phyloP scores from a whole-genome alignment of 2,888 invertebrate species.

The Athripsodes cinereus region DNA sequence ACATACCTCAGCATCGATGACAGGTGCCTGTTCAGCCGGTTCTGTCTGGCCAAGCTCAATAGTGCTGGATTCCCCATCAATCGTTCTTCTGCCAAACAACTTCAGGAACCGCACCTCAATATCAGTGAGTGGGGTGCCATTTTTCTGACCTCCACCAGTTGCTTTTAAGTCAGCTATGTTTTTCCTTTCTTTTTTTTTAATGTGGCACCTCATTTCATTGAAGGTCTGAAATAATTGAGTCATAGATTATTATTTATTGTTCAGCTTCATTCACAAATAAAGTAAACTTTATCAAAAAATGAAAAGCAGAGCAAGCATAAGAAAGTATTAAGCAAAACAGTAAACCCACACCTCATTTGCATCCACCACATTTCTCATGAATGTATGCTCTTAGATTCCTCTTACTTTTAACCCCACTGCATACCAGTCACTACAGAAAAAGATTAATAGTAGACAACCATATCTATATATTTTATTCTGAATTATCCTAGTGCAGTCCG shows the following conservation, averaged over 20 bases:
- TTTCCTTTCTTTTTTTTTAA: background rate
- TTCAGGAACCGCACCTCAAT: background rate
- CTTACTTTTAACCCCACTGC: too few relatives aligned
- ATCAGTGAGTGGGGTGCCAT: background rate
- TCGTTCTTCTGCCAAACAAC: background rate
- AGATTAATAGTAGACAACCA: too few relatives aligned
- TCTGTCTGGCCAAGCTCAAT: background rate
- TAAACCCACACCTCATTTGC: background rate
- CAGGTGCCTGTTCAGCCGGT: background rate
- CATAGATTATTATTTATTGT: background rate
- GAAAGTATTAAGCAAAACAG: background rate
- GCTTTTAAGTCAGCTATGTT: background rate
- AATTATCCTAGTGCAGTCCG: too few relatives aligned
- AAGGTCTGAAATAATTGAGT: background rate
- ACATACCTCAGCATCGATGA: background rate
- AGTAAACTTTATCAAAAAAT: background rate
- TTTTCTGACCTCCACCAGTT: background rate
- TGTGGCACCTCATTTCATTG: background rate
- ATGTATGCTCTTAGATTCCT: too few relatives aligned
- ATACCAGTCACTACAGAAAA: too few relatives aligned
- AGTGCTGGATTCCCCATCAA: background rate
- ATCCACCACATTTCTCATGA: too few relatives aligned
- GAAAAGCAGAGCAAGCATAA: background rate
- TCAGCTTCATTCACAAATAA: background rate
- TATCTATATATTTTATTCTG: too few relatives aligned